Evolutionary conservation across 2,888 invertebrate species (phyloP).

Genomic region (Hemistola chrysoprasaria): DNA sequence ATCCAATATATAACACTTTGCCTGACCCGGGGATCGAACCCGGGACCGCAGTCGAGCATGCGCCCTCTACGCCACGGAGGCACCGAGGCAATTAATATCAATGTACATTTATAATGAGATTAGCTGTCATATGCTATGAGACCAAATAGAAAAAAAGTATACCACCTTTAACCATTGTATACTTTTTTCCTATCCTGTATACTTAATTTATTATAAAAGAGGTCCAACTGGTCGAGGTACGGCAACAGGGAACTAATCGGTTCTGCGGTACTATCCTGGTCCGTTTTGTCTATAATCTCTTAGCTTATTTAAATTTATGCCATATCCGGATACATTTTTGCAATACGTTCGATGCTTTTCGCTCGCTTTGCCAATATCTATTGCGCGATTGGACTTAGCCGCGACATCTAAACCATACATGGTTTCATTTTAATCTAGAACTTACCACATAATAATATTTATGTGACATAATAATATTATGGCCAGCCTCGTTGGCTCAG

Average conservation of each 20-base stretch:
- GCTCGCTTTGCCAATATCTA: conserved; percentile 5
- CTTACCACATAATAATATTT: too few species aligned
- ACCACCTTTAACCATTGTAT: too few species aligned
- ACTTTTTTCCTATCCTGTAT: too few species aligned
- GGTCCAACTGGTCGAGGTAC: background rate
- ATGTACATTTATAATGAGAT: conserved; percentile 19
- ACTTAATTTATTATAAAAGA: too few species aligned
- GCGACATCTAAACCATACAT: conserved; percentile 5
- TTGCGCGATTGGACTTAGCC: conserved; percentile 4
- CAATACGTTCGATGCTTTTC: conserved; percentile 5
- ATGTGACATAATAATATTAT: too few species aligned
- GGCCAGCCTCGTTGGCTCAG: too few species aligned
- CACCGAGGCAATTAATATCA: too few species aligned
- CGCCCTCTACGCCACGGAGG: too few species aligned
- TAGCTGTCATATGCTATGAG: conserved; percentile 12
- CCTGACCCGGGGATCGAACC: too few species aligned
- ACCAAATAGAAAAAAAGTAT: too few species aligned
- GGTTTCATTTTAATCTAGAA: conserved; percentile 10
- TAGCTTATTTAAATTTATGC: conserved; percentile 23
- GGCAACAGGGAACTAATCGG: conserved; percentile 8
- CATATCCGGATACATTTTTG: conserved; percentile 8
- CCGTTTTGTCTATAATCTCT: conserved; percentile 22
- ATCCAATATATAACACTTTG: too few species aligned
- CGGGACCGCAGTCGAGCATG: too few species aligned
- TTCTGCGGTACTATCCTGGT: conserved; percentile 1